Base-by-base conservation (phyloP, 2,888 invertebrate genomes). In the Cyrtodaria siliqua region DNA sequence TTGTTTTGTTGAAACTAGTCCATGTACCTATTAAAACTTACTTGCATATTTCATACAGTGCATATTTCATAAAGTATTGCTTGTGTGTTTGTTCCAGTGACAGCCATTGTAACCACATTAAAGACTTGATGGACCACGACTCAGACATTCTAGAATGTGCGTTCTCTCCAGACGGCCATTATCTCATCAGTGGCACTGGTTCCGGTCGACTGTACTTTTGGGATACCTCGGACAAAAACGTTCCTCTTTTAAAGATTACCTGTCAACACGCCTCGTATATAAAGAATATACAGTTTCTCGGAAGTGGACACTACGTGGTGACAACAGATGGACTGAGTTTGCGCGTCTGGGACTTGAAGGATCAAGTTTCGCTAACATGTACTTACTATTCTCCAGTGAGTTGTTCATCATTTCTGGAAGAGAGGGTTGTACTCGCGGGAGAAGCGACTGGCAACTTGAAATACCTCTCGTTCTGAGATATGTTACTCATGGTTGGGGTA, bases 271-370 rank as follows among this genome's bases (percentile, higher is more conserved):
- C 69, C 3, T 61, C 73, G 9, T 76, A 77, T 61, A 57, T 80
- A 23, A 73, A 66, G 57, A 73, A 77, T 29, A 61, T 80, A 12
- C 66, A 56, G 24, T 80, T 80, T 40, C 70, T 70, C 6, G 42
- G 47, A 20, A 62, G 70, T 59, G 76, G 80, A 26, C 70, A 59
- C n/a, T 70, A 33, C 24, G 67, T 73, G 63, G 62, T 64, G 12
- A 69, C 73, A 26, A 67, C 80, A 27, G 76, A 73, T 12, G 80
- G 62, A 27, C 63, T 68, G 63, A 76, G 67, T 52, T 62, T 80
- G 73, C 80, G 80, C 63, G 42, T 80, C 29, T 80, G 80, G 80
- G 67, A 80, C 52, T 64, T 77, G 18, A 57, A 57, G 16, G 38
- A 60, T 40, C 61, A 55, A 27, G 42, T 80, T 14, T 26, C 16